phyloP scores from a whole-genome alignment of 2,797 vertebrate genomes.

The Neoniphon sammara region DNA sequence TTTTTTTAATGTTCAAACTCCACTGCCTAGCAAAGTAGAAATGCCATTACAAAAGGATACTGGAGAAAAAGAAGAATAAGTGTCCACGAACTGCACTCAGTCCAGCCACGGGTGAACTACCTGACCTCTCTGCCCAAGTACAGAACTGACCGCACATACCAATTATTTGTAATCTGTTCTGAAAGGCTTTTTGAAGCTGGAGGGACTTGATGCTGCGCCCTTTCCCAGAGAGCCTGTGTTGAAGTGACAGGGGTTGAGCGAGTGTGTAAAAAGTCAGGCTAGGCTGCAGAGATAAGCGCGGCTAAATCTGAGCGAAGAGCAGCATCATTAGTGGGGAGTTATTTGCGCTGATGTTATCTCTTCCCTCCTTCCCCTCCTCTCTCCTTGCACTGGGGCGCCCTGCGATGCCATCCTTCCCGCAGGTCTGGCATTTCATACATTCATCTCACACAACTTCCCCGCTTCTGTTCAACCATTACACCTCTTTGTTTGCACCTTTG shows the following conservation, averaged over 20 bases:
- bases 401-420: conserved; percentile 37
- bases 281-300: conserved; percentile 42
- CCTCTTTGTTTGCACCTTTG: conserved; percentile 70
- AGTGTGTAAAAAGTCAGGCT: conserved; percentile 29
- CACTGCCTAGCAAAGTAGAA: neutral
- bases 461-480: conserved; percentile 57
- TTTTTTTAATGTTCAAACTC: neutral
- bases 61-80: neutral
- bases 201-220: neutral
- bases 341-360: conserved; percentile 57
- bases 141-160: neutral
- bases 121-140: neutral
- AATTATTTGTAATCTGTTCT: neutral
- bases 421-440: conserved; percentile 9
- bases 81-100: neutral
- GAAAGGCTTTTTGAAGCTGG: neutral
- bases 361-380: conserved; percentile 13
- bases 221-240: conserved; percentile 2
- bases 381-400: conserved; percentile 43
- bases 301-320: conserved; percentile 35
- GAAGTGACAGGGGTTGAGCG: conserved; percentile 12
- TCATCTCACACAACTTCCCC: conserved; percentile 23
- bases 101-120: neutral
- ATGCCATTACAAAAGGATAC: neutral
- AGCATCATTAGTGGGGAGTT: conserved; percentile 56